Evolutionary conservation across 2,113 vertebrate species (phyloP), one percentile per base, ranked within the genome.

Genomic region (Tamias sibiricus): DNA sequence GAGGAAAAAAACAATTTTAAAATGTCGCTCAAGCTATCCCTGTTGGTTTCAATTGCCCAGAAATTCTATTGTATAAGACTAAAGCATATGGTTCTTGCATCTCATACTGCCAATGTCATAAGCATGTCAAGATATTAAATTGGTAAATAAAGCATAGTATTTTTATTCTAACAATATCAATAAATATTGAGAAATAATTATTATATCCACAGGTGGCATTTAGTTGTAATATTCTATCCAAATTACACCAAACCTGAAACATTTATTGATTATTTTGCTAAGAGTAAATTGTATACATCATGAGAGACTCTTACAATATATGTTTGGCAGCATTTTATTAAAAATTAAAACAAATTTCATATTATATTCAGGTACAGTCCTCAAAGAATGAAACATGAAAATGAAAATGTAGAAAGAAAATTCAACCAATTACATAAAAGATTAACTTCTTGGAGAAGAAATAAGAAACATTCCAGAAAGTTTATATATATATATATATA

Each of bases 41-140:
- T 6, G 17, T n/a, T 92, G 91, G 90, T 92, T 95, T 97, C 52
- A 87, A 19, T 54, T 94, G 64, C 49, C 93, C 52, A 94, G 68
- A 94, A 96, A 96, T 88, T 94, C 77, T 49, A 54, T 57, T 92
- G 44, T 94, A 87, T 54, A 32, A 94, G 85, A 20, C 76, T 69
- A 44, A 64, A 81, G 68, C 93, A 94, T 91, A 79, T 71, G 84
- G 59, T 13, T 82, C 86, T 85, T 85, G 24, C 32, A 88, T 88
- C 42, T 49, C n/a, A 9, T 42, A 30, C 8, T 26, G 17, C 59
- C 69, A 30, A 88, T 84, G 42, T 91, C 82, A 75, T 71, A 90
- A 88, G 30, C 9, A 37, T 90, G 52, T 44, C 52, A 82, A 87
- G 80, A 72, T 1, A 1, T 71, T 83, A 90, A 32, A 84, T 71